Conservation (phyloP, 2,113 vertebrate genomes). For the Athene noctua region DNA sequence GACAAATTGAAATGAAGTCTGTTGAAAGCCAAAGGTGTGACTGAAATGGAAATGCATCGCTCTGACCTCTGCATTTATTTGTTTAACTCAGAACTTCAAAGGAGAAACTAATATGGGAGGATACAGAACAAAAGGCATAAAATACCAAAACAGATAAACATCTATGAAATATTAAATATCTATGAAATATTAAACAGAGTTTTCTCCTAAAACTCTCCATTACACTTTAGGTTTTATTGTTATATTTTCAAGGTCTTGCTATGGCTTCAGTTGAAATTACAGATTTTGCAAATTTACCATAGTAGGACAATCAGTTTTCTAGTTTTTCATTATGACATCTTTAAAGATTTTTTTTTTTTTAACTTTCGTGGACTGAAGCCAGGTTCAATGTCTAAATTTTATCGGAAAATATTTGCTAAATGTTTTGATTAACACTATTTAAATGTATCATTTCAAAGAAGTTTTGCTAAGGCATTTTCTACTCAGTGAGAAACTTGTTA, state of each 20-base stretch:
- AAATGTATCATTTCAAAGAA: not conserved
- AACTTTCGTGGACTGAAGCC: not conserved
- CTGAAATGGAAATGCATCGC: not conserved
- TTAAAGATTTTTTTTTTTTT: not conserved
- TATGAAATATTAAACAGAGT: not conserved
- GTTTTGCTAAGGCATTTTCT: not conserved
- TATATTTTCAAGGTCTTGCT: not conserved
- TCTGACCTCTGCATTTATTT: not conserved
- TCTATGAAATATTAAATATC: not conserved
- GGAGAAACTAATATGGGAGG: not conserved
- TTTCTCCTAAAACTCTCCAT: not conserved
- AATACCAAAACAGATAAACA: not conserved
- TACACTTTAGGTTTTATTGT: not conserved
- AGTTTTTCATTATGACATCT: not conserved
- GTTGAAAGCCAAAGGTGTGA: constrained; percentile 2
- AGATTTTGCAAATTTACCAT: not conserved
- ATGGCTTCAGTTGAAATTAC: not conserved
- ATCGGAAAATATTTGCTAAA: not conserved
- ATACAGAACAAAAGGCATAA: not conserved
- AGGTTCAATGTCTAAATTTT: not conserved
- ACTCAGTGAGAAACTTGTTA: not conserved
- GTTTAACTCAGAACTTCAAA: constrained; percentile 13
- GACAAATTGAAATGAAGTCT: not conserved
- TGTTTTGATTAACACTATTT: not conserved
- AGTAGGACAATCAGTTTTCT: not conserved